phyloP scores from a whole-genome alignment of 2,113 vertebrate genomes.

The Tenrec ecaudatus region DNA sequence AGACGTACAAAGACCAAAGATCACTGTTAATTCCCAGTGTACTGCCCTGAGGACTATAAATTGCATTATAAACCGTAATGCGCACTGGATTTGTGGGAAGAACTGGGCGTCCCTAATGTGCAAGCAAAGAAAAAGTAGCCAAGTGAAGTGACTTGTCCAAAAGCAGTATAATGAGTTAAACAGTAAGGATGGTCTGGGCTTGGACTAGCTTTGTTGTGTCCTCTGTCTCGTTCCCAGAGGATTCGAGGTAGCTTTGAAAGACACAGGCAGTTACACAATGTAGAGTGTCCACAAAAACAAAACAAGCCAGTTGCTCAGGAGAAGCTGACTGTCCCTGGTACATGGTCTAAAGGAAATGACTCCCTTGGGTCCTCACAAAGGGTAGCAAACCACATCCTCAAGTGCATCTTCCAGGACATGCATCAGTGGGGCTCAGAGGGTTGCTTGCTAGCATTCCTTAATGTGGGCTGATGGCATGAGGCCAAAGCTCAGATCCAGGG shows the following conservation, averaged over 20 bases:
- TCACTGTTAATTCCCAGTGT: background rate
- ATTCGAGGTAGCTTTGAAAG: conserved; percentile 72
- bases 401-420: conserved; percentile 39
- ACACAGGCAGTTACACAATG: conserved; percentile 74
- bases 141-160: conserved; percentile 51
- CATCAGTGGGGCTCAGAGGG: background rate
- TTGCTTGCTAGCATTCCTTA: conserved; percentile 47
- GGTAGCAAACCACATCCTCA: conserved; percentile 79
- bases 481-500: conserved; percentile 72
- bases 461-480: conserved; percentile 59
- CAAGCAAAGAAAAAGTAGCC: conserved; percentile 42
- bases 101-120: conserved; percentile 48
- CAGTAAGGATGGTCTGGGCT: conserved; percentile 20
- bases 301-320: conserved; percentile 75
- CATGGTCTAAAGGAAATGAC: conserved; percentile 65
- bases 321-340: conserved; percentile 70
- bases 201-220: conserved; percentile 65
- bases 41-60: too few relatives aligned
- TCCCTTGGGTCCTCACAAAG: conserved; percentile 70
- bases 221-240: conserved; percentile 52
- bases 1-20: conserved; percentile 46
- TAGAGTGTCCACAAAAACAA: conserved; percentile 69
- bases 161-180: conserved; percentile 75
- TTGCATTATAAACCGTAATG: conserved; percentile 39
- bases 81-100: conserved; percentile 38